A percentile compares a stretch with the other conserved stretches of the same genome.
Evolutionary conservation across 2,888 invertebrate species (phyloP).

Genomic region (Diadromus collaris): DNA sequence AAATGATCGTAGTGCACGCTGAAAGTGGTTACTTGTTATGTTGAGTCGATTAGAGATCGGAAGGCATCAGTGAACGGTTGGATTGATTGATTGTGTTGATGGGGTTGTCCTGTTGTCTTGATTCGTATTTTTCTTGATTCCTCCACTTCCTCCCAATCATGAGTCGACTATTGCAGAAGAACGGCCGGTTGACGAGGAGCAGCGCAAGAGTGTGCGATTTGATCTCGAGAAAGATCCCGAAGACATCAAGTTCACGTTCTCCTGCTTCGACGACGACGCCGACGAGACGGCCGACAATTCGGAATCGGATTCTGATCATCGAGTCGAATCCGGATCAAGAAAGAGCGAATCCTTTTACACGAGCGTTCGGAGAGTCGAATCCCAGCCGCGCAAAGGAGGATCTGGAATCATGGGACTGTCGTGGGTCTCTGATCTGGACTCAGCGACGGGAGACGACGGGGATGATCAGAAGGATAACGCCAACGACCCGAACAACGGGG

Average conservation of each 20-base stretch:
- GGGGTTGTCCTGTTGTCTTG: constrained; percentile 7
- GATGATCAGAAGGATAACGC: background rate
- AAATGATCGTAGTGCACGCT: constrained; percentile 21
- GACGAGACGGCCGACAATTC: constrained; percentile 56
- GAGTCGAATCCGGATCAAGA: background rate
- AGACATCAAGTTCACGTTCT: constrained; percentile 78
- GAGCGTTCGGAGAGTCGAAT: constrained; percentile 32
- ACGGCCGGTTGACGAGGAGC: constrained; percentile 85
- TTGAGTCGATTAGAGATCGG: constrained; percentile 3
- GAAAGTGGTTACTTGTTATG: background rate
- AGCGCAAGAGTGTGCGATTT: constrained; percentile 88
- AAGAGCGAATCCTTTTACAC: constrained; percentile 25
- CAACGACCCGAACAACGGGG: background rate
- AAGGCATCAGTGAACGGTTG: background rate
- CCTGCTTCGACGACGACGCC: constrained; percentile 74
- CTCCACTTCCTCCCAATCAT: background rate
- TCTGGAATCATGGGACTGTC: constrained; percentile 8
- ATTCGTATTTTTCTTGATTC: background rate
- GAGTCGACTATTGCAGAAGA: constrained; percentile 71
- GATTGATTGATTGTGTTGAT: constrained; percentile 11
- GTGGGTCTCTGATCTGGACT: constrained; percentile 24
- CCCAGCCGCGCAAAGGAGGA: constrained; percentile 19
- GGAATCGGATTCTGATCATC: constrained; percentile 71
- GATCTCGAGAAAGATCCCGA: constrained; percentile 81
- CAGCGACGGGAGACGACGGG: constrained; percentile 4